phyloP scores from a whole-genome alignment of 2,113 vertebrate genomes.

The Pelmatolapia mariae region DNA sequence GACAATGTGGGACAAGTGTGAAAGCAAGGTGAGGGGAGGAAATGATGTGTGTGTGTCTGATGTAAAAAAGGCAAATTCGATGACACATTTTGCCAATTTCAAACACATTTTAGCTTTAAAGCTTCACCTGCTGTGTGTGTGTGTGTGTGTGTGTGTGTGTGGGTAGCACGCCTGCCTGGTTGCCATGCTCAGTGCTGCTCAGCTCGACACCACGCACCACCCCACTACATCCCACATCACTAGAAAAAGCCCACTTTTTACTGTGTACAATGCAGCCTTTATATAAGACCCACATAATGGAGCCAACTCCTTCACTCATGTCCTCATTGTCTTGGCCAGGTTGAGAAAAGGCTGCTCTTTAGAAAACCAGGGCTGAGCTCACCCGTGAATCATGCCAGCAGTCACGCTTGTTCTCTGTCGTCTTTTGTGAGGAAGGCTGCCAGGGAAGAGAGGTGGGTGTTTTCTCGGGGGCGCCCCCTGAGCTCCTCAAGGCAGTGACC shows the following conservation, averaged over 20 bases:
- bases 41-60: neutral
- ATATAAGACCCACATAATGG: conserved; percentile 39
- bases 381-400: conserved; percentile 53
- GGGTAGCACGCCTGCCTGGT: neutral
- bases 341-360: conserved; percentile 69
- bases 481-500: neutral
- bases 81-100: neutral
- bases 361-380: conserved; percentile 58
- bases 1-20: neutral
- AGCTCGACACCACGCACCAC: conserved; percentile 5
- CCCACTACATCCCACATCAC: neutral
- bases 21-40: neutral
- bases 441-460: neutral
- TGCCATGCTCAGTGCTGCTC: conserved; percentile 15
- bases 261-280: conserved; percentile 52
- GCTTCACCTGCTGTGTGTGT: neutral
- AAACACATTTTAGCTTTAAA: neutral
- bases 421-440: neutral
- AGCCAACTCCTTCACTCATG: conserved; percentile 60
- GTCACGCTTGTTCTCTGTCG: conserved; percentile 21
- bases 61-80: neutral
- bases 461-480: neutral
- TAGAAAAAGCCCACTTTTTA: conserved; percentile 10
- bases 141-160: neutral
- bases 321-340: conserved; percentile 64